Percentiles rank a stretch among this genome's conserved stretches.
Evolutionary conservation across 2,113 vertebrate species (phyloP).

Genomic region (Halcyon malimbica): DNA sequence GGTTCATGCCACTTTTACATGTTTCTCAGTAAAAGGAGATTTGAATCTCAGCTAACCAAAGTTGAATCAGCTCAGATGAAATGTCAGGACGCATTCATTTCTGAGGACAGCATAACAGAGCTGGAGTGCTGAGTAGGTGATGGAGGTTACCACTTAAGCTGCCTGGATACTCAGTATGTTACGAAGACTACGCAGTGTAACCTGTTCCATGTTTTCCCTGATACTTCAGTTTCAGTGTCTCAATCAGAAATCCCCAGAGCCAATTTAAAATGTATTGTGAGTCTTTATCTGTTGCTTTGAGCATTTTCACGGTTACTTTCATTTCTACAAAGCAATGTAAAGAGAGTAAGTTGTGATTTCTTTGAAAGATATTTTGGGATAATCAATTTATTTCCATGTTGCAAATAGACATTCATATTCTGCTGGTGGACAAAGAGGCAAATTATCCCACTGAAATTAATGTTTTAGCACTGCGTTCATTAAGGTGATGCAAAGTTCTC

Average conservation of each 20-base stretch:
- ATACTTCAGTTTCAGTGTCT: neutral
- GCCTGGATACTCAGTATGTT: neutral
- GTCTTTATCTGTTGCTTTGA: neutral
- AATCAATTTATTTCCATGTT: neutral
- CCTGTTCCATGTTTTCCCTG: neutral
- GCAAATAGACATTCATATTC: neutral
- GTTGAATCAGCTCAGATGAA: neutral
- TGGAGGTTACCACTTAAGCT: neutral
- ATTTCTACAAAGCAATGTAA: neutral
- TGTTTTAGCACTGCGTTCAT: neutral
- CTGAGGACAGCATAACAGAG: neutral
- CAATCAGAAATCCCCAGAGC: neutral
- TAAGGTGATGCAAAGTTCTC: neutral
- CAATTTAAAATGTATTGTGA: neutral
- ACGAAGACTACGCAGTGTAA: neutral
- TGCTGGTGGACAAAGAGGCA: neutral
- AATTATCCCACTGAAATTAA: accelerated
- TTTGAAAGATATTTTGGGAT: neutral
- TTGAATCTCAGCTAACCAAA: neutral
- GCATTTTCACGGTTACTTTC: neutral
- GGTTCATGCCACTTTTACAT: neutral
- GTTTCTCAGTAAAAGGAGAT: neutral
- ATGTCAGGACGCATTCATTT: neutral
- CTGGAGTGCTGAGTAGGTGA: neutral
- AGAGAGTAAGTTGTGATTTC: neutral